Evolutionary conservation across 2,888 invertebrate genomes (phyloP), one percentile per base, ranked within the genome.

Genomic region (Cephus nigrinus): DNA sequence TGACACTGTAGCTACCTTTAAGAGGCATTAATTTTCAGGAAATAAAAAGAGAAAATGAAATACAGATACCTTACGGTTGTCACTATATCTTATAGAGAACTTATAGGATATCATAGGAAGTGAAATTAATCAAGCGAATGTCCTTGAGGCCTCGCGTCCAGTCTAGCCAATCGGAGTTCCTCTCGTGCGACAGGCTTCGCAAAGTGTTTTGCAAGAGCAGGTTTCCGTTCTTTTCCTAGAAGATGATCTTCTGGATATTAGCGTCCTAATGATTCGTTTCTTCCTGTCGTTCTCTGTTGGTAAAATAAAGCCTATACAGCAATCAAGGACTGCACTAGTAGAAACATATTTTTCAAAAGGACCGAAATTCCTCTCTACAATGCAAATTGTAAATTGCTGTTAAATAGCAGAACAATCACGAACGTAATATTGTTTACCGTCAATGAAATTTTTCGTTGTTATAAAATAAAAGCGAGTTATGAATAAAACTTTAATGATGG

Each of bases 61-160:
- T 55, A 55, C 55, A 71, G 33, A 33, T 33, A 31, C 71, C 75
- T 40, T 68, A 75, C 32, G 68, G 69, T 74, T 75, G 75, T 74
- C 69, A 74, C 55, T 33, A 5, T 77, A 69, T 30, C 69, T 33
- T 33, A 40, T 36, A 71, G 55, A 75, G 84, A 83, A 85, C 84
- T 85, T 81, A 77, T 85, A 86, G 77, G 83, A 80, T 77, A 78
- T 80, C 81, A 55, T 77, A 84, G 83, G 87, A 85, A 87, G 83
- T 82, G 76, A 79, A 87, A 84, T 86, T 86, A 85, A 79, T 86
- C 83, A 81, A 85, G 88, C 85, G 88, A 82, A 87, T 87, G 84
- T 89, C 89, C 88, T 78, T 84, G 75, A 75, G 80, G 74, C 78
- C 76, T 81, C 75, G 32, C 12, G 34, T 74, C 68, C 75, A 82